Base-by-base conservation (phyloP, 2,797 vertebrate species). In the Mormyrus hasselquistii region DNA sequence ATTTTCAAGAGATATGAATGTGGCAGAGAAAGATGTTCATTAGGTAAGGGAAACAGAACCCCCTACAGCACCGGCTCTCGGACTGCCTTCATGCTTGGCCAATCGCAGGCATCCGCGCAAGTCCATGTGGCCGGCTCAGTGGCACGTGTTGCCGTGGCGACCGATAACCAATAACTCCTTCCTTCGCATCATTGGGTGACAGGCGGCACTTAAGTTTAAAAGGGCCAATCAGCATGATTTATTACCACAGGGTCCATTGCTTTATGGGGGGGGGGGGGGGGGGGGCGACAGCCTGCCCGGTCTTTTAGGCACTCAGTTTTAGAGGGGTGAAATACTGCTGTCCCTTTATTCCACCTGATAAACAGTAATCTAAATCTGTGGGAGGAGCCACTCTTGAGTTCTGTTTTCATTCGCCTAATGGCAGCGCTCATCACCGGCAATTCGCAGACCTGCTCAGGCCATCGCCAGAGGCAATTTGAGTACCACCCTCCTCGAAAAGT, bases 141-240 rank as follows among this genome's bases (percentile, higher is more conserved):
- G 82, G 22, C 73, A 79, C 2, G n/a, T 4, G 47, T 19, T 47
- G 44, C 38, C 1, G 9, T 12, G 44, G n/a, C 1, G n/a, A 84
- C 44, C 8, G 9, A 84, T 84, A 29, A 84, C 44, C 8, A 4
- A 84, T 84, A 29, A 84, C 22, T 84, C 82, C 82, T 84, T 84
- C 47, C 22, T 22, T 84, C 9, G 82, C 44, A 50, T 84, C 82
- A 84, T 52, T 52, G 47, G n/a, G 47, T 84, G 82, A 84, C 82
- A 52, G 82, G 82, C 47, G n/a, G 82, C 82, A 84, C 47, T 84
- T 84, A 52, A 19, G 47, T 49, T 52, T 84, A 84, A 84, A 50
- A n/a, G 2, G 47, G 22, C n/a, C n/a, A 22, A 84, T 84, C 82
- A 25, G 49, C 52, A 52, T 84, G 82, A 84, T 84, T 84, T 84